Evolutionary conservation across 2,113 vertebrate species (phyloP).

Genomic region (Thermophis baileyi): DNA sequence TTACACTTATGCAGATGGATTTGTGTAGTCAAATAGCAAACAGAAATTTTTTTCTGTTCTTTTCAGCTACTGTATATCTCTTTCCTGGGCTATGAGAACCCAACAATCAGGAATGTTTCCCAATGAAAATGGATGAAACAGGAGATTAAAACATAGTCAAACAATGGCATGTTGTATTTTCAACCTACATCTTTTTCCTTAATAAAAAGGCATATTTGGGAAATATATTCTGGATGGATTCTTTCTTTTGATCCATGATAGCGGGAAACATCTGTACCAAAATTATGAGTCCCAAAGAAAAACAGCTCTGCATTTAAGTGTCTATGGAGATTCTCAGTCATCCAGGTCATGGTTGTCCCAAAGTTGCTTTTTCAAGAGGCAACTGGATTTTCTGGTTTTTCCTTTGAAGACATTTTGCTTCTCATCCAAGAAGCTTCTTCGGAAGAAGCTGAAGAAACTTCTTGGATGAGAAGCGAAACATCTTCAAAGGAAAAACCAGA

Average conservation of each 20-base stretch:
- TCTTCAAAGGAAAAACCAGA: too few relatives aligned
- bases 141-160: background rate
- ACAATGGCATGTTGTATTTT: background rate
- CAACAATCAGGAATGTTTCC: background rate
- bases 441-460: too few relatives aligned
- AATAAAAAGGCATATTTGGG: background rate
- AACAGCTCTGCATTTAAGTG: background rate
- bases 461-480: too few relatives aligned
- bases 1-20: background rate
- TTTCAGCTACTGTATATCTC: background rate
- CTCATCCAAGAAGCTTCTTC: too few relatives aligned
- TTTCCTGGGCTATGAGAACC: conserved; percentile 8
- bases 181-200: conserved; percentile 15
- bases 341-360: too few relatives aligned
- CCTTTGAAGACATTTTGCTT: too few relatives aligned
- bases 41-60: background rate
- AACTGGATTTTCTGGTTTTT: too few relatives aligned
- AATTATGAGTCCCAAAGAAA: background rate
- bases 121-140: background rate
- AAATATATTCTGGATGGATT: conserved; percentile 22
- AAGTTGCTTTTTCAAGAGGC: too few relatives aligned
- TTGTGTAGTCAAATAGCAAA: background rate
- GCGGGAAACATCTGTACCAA: background rate
- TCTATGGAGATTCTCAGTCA: too few relatives aligned
- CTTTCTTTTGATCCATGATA: background rate